Evolutionary conservation across 2,888 invertebrate genomes (phyloP).

Genomic region (Zhengitettix transpicula): DNA sequence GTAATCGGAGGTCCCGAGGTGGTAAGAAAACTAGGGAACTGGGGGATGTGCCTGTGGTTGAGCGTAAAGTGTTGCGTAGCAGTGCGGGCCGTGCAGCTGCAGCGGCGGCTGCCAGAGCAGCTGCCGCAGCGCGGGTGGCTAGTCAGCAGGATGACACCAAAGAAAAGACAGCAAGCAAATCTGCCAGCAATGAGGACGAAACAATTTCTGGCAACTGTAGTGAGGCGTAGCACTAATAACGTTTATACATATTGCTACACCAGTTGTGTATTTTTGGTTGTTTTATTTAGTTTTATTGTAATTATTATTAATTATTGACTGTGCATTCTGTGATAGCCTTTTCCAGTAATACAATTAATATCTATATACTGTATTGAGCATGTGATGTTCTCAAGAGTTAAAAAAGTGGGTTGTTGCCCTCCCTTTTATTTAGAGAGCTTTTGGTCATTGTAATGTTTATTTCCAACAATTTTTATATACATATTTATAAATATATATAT

Average conservation of each 20-base stretch:
- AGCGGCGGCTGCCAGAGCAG: conserved; percentile 32
- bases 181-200: too few species aligned
- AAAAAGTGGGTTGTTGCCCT: neutral
- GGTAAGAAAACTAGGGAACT: conserved; percentile 16
- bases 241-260: conserved; percentile 2
- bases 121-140: conserved; percentile 26
- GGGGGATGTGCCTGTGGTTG: conserved; percentile 35
- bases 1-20: conserved; percentile 24
- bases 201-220: neutral
- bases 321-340: conserved; percentile 16
- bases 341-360: conserved; percentile 11
- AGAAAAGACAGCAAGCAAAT: neutral
- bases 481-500: too few species aligned
- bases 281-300: neutral
- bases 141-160: neutral
- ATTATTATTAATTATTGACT: conserved; percentile 9
- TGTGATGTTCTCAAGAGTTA: conserved; percentile 3
- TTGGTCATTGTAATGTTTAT: too few species aligned
- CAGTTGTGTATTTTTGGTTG: conserved; percentile 2
- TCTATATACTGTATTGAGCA: conserved; percentile 8
- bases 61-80: conserved; percentile 37
- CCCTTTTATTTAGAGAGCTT: too few species aligned
- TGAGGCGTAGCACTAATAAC: conserved; percentile 11
- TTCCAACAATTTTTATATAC: too few species aligned
- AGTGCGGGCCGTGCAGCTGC: conserved; percentile 54